Percentiles rank a stretch among this genome's conserved stretches.
These are phyloP conservation scores for Theropithecus gelada DNA, from an alignment of 2,113 vertebrate species.

Conservation along the genomic window DNA sequence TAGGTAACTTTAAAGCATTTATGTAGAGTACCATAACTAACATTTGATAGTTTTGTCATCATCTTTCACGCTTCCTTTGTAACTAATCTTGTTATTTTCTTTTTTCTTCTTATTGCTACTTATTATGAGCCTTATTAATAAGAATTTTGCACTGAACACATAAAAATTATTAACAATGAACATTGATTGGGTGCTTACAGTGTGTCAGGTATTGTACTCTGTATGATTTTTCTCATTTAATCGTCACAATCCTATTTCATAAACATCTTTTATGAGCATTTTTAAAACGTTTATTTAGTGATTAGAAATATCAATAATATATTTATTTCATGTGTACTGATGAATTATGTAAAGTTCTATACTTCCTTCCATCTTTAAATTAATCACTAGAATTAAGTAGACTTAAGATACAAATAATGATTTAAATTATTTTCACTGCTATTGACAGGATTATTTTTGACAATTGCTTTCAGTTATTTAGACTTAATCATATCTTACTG, in stretches of 20 bases:
- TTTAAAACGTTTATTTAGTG: not conserved
- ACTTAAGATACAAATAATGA: not conserved
- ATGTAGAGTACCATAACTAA: not conserved
- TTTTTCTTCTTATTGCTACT: not conserved
- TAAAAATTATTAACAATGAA: not conserved
- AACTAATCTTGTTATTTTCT: not conserved
- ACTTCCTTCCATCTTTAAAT: not conserved
- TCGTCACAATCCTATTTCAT: not conserved
- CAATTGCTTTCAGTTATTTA: not conserved
- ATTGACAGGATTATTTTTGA: constrained; percentile 10
- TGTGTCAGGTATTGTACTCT: not conserved
- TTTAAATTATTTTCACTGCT: not conserved
- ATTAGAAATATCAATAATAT: not conserved
- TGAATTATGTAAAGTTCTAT: not conserved
- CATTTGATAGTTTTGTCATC: not conserved
- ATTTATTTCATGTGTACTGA: not conserved
- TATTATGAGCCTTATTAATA: not conserved
- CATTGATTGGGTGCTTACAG: not conserved
- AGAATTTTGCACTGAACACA: not conserved
- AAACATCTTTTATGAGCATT: not conserved
- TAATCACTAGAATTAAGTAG: not conserved
- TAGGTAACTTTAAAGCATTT: not conserved
- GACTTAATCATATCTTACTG: not conserved
- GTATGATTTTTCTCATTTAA: not conserved
- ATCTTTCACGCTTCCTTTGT: not conserved